These are phyloP conservation scores for cattle (Bos taurus) DNA, from an alignment of 2,113 vertebrate species.

Conservation along the genomic window DNA sequence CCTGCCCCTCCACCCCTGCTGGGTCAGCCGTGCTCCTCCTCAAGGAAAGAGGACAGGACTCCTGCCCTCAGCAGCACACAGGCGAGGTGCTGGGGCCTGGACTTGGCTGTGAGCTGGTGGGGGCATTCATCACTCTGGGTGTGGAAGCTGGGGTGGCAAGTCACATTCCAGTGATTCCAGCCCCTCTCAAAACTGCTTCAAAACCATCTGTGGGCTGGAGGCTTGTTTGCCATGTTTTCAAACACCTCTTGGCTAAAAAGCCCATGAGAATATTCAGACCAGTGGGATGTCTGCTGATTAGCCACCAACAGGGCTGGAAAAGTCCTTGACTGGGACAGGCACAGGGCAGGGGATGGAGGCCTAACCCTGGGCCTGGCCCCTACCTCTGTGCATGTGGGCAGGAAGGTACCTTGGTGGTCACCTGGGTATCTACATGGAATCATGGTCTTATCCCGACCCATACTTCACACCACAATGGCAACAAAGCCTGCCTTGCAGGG, in stretches of 20 bases:
- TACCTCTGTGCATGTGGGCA: fast-evolving
- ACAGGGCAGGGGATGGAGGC: neutral
- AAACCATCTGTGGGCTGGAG: neutral
- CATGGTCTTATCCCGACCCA: fast-evolving
- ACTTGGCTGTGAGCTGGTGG: too few species aligned
- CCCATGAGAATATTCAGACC: slow-evolving; percentile 50
- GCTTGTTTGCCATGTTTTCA: neutral
- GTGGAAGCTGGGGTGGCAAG: neutral
- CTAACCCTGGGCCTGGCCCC: fast-evolving
- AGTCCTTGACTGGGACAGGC: slow-evolving; percentile 43
- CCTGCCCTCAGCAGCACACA: too few species aligned
- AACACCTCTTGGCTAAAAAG: neutral
- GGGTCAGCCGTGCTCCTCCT: neutral
- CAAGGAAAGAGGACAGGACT: neutral
- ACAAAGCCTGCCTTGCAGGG: too few species aligned
- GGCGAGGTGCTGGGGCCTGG: neutral
- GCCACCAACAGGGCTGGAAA: slow-evolving; percentile 61
- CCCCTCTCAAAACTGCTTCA: neutral
- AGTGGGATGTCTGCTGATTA: slow-evolving; percentile 39
- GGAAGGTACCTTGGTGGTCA: fast-evolving
- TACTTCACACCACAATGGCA: neutral
- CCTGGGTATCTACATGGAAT: too few species aligned
- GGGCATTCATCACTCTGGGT: neutral
- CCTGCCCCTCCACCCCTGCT: neutral
- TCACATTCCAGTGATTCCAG: too few species aligned